Evolutionary conservation across 2,113 vertebrate genomes (phyloP).

Genomic region (Nestor notabilis): DNA sequence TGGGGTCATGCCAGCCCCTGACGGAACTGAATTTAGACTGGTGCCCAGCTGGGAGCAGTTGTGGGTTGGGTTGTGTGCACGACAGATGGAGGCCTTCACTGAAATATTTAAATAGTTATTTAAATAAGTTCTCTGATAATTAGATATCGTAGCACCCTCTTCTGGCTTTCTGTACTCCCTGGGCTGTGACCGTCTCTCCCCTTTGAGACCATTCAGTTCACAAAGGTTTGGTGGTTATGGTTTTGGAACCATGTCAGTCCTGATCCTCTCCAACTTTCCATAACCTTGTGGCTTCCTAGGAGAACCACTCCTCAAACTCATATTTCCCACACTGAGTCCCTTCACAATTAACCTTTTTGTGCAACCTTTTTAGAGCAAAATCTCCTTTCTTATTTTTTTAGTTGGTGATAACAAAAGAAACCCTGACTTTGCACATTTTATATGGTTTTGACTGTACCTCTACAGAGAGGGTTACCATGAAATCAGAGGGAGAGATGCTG

Average conservation of each 20-base stretch:
- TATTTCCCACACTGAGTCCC: background rate
- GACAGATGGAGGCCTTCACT: background rate
- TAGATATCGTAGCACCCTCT: conserved; percentile 61
- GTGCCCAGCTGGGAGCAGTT: background rate
- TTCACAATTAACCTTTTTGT: conserved; percentile 30
- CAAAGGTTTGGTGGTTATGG: accelerated
- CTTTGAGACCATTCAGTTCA: background rate
- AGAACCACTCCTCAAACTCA: background rate
- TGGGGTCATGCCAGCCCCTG: accelerated
- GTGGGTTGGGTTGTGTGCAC: background rate
- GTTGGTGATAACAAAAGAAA: background rate
- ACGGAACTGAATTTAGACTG: accelerated
- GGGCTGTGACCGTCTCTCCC: background rate
- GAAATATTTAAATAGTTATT: background rate
- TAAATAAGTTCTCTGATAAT: conserved; percentile 3
- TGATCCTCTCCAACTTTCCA: background rate
- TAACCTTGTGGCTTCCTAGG: background rate
- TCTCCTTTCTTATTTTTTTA: background rate
- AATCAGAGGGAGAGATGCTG: background rate
- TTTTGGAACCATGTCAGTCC: background rate
- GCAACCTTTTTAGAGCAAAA: background rate
- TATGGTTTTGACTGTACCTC: background rate
- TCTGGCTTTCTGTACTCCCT: conserved; percentile 32
- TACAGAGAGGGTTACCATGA: accelerated
- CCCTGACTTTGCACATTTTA: background rate